Conservation (phyloP, 1,140 invertebrate genomes). For the Diorhabda elongata region DNA sequence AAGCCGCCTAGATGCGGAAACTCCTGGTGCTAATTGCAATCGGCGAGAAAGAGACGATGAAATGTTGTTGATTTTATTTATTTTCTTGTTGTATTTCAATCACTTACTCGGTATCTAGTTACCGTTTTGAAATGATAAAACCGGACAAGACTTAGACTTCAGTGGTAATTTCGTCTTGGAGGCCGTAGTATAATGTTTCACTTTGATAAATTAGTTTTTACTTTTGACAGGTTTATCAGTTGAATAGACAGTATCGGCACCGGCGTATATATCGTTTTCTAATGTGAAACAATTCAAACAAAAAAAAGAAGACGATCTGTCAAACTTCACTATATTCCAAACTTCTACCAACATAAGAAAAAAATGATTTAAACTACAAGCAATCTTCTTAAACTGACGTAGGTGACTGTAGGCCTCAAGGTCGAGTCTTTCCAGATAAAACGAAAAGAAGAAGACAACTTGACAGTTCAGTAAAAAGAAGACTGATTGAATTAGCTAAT, state of each 20-base stretch:
- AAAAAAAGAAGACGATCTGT: too few relatives aligned
- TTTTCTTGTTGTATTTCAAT: neutral
- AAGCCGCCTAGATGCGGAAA: neutral
- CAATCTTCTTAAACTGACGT: too few relatives aligned
- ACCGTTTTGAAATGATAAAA: neutral
- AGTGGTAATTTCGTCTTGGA: neutral
- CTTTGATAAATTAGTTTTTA: neutral
- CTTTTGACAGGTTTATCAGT: neutral
- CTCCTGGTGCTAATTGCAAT: slow-evolving; percentile 1
- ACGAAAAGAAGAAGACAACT: too few relatives aligned
- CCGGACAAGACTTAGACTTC: neutral
- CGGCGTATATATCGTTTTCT: too few relatives aligned
- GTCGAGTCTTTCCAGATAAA: too few relatives aligned
- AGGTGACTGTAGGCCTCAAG: too few relatives aligned
- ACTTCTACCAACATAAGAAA: too few relatives aligned
- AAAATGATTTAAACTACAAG: too few relatives aligned
- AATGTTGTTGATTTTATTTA: neutral
- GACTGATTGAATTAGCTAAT: too few relatives aligned
- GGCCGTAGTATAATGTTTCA: neutral
- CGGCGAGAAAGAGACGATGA: neutral
- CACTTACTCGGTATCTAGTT: neutral
- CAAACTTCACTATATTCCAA: too few relatives aligned
- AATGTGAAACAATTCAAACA: too few relatives aligned
- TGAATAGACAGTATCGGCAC: neutral
- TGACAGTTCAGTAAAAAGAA: too few relatives aligned